Evolutionary conservation across 2,797 vertebrate species (phyloP), one percentile per base, ranked within the genome.

Genomic region (Danionella dracula): DNA sequence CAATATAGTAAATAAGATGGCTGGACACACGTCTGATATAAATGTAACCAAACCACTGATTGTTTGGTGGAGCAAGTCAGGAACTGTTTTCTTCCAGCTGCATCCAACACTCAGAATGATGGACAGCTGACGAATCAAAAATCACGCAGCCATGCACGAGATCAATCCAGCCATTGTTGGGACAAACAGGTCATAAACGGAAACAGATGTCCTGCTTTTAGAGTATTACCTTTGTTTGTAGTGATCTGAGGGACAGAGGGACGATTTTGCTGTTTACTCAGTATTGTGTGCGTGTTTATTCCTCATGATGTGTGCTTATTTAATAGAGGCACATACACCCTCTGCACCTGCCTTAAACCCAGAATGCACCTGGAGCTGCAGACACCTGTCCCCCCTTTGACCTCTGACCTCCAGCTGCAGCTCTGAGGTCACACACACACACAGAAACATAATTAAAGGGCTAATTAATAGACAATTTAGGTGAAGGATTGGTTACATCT

Each of bases 341-440:
- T 21, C 45, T 60, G 46, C 82, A 84, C 82, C 81, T 83, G 80
- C 76, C 66, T 35, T 32, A 20, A 56, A 46, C 19, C 38, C 72
- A 74, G 23, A 29, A 48, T 32, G 63, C 78, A 79, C 79, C 71
- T 76, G 70, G 61, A 77, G 70, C 62, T 58, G 15, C 50, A 68
- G 71, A 83, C 84, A 88, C 86, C 82, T 85, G 84, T 79, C 85
- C 76, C 35, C 4, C n/a, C 58, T 78, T 57, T 78, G 82, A 87
- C 70, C 86, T 76, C 44, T 78, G 81, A 83, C 81, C 77, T 69
- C 63, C 76, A 81, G 79, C 79, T 83, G 77, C 69, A 81, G 79
- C 74, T 63, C 65, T 76, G 68, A 41, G 67, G 37, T 56, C 27
- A 31, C 12, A 27, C 32, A 61, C 23, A 44, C 48, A 38, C 32